Evolutionary conservation across 2,113 vertebrate species (phyloP).

Genomic region (Ophthalmolycus amberensis): DNA sequence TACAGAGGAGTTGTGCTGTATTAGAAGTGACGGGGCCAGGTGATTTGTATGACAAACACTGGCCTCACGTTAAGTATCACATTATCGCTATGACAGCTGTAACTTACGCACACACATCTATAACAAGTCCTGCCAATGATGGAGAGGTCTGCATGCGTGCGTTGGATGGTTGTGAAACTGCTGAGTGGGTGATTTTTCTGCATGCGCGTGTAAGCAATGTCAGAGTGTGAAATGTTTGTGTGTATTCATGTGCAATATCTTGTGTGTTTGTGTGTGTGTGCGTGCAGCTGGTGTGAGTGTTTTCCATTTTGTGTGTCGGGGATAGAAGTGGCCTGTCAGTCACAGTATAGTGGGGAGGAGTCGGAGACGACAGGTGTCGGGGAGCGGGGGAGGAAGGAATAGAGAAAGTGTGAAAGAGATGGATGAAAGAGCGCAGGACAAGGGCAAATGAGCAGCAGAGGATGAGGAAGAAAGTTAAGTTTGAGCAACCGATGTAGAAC

Average conservation of each 20-base stretch:
- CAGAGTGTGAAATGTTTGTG: constrained; percentile 16
- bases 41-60: constrained; percentile 65
- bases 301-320: constrained; percentile 48
- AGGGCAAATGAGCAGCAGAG: constrained; percentile 36
- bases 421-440: constrained; percentile 44
- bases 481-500: constrained; percentile 25
- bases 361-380: constrained; percentile 67
- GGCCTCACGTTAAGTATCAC: constrained; percentile 63
- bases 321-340: constrained; percentile 75
- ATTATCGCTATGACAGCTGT: constrained; percentile 65
- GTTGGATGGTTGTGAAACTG: constrained; percentile 35
- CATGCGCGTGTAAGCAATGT: constrained; percentile 15
- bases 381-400: constrained; percentile 28
- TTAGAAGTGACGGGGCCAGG: constrained; percentile 52
- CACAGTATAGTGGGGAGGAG: constrained; percentile 62
- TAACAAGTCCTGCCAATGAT: constrained; percentile 32
- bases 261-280: constrained; percentile 19
- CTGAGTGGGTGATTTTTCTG: constrained; percentile 19
- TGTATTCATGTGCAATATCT: constrained; percentile 22
- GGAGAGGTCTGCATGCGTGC: constrained; percentile 29
- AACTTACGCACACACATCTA: constrained; percentile 43
- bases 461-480: constrained; percentile 49
- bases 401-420: constrained; percentile 55
- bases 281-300: constrained; percentile 31
- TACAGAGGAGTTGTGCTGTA: constrained; percentile 42